Evolutionary conservation across 2,797 vertebrate species (phyloP).

Genomic region (Eutrigla gurnardus): DNA sequence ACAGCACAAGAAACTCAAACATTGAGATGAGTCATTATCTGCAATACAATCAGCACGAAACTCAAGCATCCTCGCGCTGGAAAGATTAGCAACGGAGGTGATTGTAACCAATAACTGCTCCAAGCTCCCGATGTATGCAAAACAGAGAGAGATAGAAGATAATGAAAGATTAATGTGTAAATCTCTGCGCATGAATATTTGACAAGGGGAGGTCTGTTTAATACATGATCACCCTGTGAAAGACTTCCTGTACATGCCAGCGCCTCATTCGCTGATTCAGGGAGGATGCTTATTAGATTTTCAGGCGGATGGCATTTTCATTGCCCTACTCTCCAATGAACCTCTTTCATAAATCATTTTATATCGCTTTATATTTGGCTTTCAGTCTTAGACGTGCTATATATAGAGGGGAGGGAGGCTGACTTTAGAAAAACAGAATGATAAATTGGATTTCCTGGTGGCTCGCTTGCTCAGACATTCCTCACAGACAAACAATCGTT

Average conservation of each 20-base stretch:
- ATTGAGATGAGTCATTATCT: conserved; percentile 36
- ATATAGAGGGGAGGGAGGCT: conserved; percentile 20
- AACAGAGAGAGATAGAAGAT: conserved; percentile 78
- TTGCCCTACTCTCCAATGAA: conserved; percentile 67
- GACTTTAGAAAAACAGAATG: conserved; percentile 36
- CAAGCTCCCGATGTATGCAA: conserved; percentile 73
- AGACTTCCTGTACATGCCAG: conserved; percentile 77
- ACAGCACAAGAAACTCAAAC: conserved; percentile 42
- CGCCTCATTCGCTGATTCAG: conserved; percentile 58
- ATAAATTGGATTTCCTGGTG: conserved; percentile 28
- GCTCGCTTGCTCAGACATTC: conserved; percentile 16
- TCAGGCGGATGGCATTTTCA: conserved; percentile 76
- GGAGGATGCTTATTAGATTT: conserved; percentile 76
- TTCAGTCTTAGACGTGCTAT: conserved; percentile 45
- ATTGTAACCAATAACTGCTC: conserved; percentile 63
- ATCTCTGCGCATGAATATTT: conserved; percentile 85
- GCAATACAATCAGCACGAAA: conserved; percentile 20
- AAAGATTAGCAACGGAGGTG: conserved; percentile 47
- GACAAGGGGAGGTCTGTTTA: conserved; percentile 82
- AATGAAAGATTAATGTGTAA: conserved; percentile 86
- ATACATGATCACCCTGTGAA: conserved; percentile 81
- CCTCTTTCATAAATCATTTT: conserved; percentile 71
- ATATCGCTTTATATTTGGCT: conserved; percentile 64
- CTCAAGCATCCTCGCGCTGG: background rate
- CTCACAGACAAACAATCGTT: conserved; percentile 10